These are phyloP conservation scores for Orientallactaga sibirica DNA, from an alignment of 2,797 vertebrate species.

Conservation along the genomic window DNA sequence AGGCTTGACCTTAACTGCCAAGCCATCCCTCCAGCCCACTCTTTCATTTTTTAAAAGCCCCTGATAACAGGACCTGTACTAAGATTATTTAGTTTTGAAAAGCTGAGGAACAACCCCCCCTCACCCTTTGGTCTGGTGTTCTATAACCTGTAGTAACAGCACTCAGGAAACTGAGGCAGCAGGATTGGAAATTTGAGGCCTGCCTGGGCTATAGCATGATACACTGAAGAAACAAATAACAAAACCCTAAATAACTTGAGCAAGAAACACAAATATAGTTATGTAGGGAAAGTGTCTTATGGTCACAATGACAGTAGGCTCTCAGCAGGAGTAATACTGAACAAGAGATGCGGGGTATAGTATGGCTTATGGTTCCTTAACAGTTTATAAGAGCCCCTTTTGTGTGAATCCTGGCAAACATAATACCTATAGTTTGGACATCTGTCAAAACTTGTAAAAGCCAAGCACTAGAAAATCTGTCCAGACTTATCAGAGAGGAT, in stretches of 20 bases:
- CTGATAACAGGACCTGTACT: neutral
- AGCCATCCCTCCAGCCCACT: too few relatives aligned
- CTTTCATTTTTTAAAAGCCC: neutral
- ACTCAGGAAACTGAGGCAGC: neutral
- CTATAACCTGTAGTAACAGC: neutral
- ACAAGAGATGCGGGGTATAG: neutral
- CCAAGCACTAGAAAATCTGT: neutral
- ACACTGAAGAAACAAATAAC: too few relatives aligned
- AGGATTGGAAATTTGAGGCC: neutral
- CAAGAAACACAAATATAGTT: neutral
- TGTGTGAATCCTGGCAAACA: neutral
- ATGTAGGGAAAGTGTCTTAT: neutral
- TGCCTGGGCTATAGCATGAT: neutral
- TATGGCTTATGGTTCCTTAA: neutral
- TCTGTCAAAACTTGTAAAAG: neutral
- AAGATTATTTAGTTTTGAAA: slow-evolving; percentile 3
- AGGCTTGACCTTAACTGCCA: too few relatives aligned
- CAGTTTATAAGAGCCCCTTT: neutral
- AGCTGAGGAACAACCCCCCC: neutral
- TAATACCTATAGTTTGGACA: neutral
- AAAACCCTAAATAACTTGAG: neutral
- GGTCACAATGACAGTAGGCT: neutral
- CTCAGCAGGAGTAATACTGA: slow-evolving; percentile 27
- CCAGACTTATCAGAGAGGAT: neutral
- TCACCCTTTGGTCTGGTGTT: neutral